phyloP scores from a whole-genome alignment of 1,140 invertebrate genomes.

The Calycopis cecrops region DNA sequence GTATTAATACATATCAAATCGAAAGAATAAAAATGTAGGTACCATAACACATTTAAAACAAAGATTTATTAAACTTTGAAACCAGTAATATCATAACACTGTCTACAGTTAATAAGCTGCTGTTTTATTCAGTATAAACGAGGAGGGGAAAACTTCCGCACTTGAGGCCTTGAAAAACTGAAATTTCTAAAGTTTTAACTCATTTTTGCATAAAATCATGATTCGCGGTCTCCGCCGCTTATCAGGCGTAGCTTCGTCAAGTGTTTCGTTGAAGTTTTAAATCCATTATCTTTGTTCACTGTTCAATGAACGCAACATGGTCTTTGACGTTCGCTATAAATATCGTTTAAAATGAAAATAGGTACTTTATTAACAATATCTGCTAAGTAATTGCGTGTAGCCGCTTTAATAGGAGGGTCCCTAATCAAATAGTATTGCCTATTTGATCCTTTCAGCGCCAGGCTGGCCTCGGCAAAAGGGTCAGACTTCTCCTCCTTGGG shows the following conservation, averaged over 20 bases:
- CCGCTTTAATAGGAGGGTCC: no score
- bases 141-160: constrained; percentile 21
- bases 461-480: no score
- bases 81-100: background rate
- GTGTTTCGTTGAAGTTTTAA: background rate
- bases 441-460: no score
- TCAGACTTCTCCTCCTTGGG: no score
- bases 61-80: no score
- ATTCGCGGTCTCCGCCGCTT: constrained; percentile 5
- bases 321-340: constrained; percentile 1
- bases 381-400: no score
- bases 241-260: background rate
- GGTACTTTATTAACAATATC: no score
- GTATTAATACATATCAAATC: no score
- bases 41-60: no score
- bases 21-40: no score
- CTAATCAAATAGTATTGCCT: no score
- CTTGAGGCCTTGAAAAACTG: constrained; percentile 16
- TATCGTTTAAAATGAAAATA: background rate
- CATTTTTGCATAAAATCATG: constrained; percentile 16
- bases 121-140: constrained; percentile 24
- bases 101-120: constrained; percentile 18
- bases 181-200: constrained; percentile 21
- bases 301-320: background rate
- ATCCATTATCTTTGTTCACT: background rate